Conservation (phyloP, 1,140 invertebrate species). For the Drosophila erecta region DNA sequence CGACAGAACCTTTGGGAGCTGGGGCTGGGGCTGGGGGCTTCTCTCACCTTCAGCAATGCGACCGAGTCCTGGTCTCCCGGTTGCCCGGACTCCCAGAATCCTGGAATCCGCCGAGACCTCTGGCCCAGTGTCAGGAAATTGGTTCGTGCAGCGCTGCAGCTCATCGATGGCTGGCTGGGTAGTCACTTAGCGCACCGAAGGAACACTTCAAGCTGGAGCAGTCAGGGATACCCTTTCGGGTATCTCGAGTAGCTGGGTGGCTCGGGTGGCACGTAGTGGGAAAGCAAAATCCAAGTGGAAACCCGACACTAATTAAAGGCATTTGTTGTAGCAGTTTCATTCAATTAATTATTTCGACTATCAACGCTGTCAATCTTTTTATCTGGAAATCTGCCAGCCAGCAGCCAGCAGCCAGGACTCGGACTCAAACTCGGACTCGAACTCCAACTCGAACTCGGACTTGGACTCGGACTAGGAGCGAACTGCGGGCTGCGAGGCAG, state of each 20-base stretch:
- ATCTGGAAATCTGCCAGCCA: slow-evolving; percentile 71
- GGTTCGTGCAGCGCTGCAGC: not conserved
- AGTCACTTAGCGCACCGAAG: not conserved
- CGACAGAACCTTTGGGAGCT: slow-evolving; percentile 31
- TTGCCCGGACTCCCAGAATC: not conserved
- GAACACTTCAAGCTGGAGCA: not conserved
- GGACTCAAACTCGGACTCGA: not conserved
- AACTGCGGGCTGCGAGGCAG: slow-evolving; percentile 2
- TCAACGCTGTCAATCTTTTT: slow-evolving; percentile 83
- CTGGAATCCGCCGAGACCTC: not conserved
- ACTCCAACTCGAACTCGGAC: not conserved
- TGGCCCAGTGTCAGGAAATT: slow-evolving; percentile 4
- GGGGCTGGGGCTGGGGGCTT: too few relatives aligned
- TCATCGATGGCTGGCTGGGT: not conserved
- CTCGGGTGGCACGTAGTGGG: slow-evolving; percentile 2
- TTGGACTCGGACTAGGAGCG: not conserved
- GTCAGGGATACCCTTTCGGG: too few relatives aligned
- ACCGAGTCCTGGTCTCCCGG: not conserved
- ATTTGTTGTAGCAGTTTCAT: slow-evolving; percentile 77
- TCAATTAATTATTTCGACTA: slow-evolving; percentile 83
- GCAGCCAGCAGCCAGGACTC: not conserved
- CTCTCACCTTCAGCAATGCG: not conserved
- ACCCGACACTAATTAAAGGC: slow-evolving; percentile 80
- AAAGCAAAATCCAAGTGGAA: slow-evolving; percentile 29
- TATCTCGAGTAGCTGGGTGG: too few relatives aligned